Evolutionary conservation across 2,888 invertebrate genomes (phyloP).

Genomic region (Malthinus flaveolus): DNA sequence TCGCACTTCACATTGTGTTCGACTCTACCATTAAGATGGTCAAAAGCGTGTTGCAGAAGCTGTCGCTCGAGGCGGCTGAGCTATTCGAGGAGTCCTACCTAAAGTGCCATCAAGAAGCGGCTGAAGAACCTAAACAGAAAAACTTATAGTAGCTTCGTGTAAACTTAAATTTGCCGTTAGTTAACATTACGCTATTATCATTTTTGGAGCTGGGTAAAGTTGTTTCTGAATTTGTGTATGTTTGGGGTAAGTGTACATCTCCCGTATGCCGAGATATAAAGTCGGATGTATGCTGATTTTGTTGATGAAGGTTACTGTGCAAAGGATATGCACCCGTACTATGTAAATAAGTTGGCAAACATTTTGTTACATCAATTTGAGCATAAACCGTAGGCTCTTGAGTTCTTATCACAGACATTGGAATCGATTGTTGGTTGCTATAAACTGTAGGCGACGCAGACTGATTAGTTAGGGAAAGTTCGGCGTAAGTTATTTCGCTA

Average conservation of each 20-base stretch:
- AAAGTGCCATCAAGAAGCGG: constrained; percentile 49
- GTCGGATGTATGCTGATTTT: constrained; percentile 45
- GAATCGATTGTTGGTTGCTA: constrained; percentile 51
- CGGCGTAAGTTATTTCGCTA: constrained; percentile 62
- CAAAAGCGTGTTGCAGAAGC: constrained; percentile 56
- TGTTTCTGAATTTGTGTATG: constrained; percentile 49
- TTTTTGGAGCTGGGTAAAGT: constrained; percentile 47
- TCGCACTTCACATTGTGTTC: constrained; percentile 1
- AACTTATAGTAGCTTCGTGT: background rate
- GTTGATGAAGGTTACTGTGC: constrained; percentile 50
- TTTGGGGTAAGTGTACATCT: constrained; percentile 45
- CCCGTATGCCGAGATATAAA: constrained; percentile 48
- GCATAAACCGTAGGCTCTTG: constrained; percentile 61
- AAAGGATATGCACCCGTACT: constrained; percentile 51
- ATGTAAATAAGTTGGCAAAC: constrained; percentile 42
- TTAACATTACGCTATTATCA: constrained; percentile 45
- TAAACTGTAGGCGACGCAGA: constrained; percentile 54
- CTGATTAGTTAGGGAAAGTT: constrained; percentile 54
- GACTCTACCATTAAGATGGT: constrained; percentile 46
- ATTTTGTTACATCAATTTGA: constrained; percentile 57
- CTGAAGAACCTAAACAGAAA: constrained; percentile 45
- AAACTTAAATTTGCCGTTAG: no score
- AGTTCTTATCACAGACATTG: constrained; percentile 53
- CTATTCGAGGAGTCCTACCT: constrained; percentile 47
- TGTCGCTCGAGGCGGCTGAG: constrained; percentile 50